Evolutionary conservation across 2,888 invertebrate species (phyloP), one percentile per base, ranked within the genome.

Genomic region (Nemotelus nigrinus): DNA sequence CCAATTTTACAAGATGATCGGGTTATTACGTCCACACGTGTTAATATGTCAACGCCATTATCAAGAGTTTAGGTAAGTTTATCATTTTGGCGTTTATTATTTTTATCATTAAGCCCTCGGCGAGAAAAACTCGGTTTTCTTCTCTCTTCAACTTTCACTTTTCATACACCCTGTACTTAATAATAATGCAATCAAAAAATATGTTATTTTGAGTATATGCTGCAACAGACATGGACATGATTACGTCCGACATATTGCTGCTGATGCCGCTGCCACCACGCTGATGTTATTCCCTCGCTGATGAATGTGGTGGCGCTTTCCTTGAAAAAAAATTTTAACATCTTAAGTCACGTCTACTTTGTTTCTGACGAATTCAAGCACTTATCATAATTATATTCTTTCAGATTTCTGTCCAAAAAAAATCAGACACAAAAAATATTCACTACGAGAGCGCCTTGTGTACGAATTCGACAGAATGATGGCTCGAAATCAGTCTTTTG

Each of bases 301-400:
- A 47, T 67, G 47, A 10, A 67, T 48, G 45, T 67, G 7, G 67
- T 67, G 48, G 67, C 48, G 67, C 67, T 67, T 47, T 67, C 45
- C 5, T 67, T 64, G n/a, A 47, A 67, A 47, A 67, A 47, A 67
- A 47, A 67, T 67, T 7, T 67, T 67, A 67, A 67, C 67, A 67
- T 47, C 67, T 67, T 67, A 47, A 67, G 48, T 67, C 67, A 67
- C 67, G 67, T 67, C 67, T 45, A 3, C 67, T 67, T 67, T 25
- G 25, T 48, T 7, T 47, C 48, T 10, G 67, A 48, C 45, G n/a
- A 67, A 47, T 48, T 67, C 45, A 25, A 67, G 67, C 67, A 67
- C 67, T 67, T 67, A 67, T 47, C 25, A 67, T 67, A 67, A 67
- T 67, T 67, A 67, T 67, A 67, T 67, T 67, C 67, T 67, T 67